Evolutionary conservation across 2,888 invertebrate species (phyloP).

Genomic region (Arge pagana): DNA sequence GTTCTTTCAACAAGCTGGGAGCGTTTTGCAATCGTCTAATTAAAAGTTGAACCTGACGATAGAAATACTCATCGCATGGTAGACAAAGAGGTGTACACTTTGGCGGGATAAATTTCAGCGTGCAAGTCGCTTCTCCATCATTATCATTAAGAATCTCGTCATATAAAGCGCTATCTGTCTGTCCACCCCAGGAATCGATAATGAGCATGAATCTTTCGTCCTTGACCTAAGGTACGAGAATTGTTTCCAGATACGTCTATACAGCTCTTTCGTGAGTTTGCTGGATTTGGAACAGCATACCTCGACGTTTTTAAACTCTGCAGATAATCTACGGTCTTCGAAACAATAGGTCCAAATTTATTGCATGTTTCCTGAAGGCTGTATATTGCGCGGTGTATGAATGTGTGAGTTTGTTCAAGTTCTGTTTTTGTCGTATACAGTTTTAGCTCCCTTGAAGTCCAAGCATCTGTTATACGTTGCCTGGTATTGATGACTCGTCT

Average conservation of each 20-base stretch:
- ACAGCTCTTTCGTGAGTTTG: conserved; percentile 28
- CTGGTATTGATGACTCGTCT: conserved; percentile 8
- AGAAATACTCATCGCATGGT: conserved; percentile 32
- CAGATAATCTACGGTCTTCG: conserved; percentile 25
- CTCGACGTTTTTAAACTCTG: conserved; percentile 23
- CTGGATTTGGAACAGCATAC: conserved; percentile 30
- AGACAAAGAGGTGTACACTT: conserved; percentile 29
- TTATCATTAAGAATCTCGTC: conserved; percentile 20
- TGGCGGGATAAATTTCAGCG: conserved; percentile 26
- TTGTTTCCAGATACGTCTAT: conserved; percentile 24
- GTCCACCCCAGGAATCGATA: conserved; percentile 27
- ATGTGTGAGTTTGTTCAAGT: conserved; percentile 29
- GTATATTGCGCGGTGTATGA: conserved; percentile 35
- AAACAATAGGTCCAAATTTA: conserved; percentile 27
- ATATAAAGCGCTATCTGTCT: conserved; percentile 19
- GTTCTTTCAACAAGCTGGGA: conserved; percentile 24
- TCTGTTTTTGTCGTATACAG: conserved; percentile 22
- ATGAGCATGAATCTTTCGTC: conserved; percentile 22
- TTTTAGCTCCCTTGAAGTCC: conserved; percentile 19
- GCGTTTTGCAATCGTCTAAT: conserved; percentile 30
- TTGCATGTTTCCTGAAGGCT: conserved; percentile 26
- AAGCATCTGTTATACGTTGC: neutral
- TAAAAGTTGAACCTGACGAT: conserved; percentile 29
- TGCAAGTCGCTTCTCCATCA: conserved; percentile 14
- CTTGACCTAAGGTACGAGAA: conserved; percentile 19